Evolutionary conservation across 2,888 invertebrate genomes (phyloP).

Genomic region (Malachius bipustulatus): DNA sequence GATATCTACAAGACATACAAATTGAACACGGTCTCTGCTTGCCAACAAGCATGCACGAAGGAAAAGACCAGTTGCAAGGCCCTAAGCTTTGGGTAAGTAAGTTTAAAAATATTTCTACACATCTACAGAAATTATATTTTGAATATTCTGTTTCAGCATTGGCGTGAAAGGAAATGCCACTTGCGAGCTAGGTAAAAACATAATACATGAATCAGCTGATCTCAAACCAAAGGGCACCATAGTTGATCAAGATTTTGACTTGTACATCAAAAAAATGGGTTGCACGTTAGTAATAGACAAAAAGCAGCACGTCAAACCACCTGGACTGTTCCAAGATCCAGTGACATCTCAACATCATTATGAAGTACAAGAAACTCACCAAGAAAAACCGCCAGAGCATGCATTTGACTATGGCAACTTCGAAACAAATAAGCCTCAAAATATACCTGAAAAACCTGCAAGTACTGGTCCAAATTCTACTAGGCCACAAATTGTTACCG

Average conservation of each 20-base stretch:
- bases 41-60: constrained; percentile 39
- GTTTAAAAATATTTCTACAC: background rate
- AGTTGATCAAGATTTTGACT: constrained; percentile 49
- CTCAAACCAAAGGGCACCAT: constrained; percentile 42
- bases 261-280: constrained; percentile 44
- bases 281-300: constrained; percentile 36
- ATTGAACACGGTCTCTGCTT: constrained; percentile 36
- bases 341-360: background rate
- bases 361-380: too few species aligned
- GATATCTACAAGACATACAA: constrained; percentile 34
- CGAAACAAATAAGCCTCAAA: background rate
- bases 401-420: background rate
- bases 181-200: constrained; percentile 43
- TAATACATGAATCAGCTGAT: constrained; percentile 38
- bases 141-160: constrained; percentile 37
- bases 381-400: background rate
- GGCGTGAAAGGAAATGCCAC: constrained; percentile 49
- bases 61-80: constrained; percentile 37
- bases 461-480: background rate
- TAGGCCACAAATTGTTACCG: constrained; percentile 1
- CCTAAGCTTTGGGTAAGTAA: constrained; percentile 42
- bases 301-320: constrained; percentile 10
- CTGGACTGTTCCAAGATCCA: background rate
- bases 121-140: constrained; percentile 6
- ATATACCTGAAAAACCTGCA: constrained; percentile 1